phyloP scores from a whole-genome alignment of 1,140 invertebrate genomes.

The Bactericera cockerelli region DNA sequence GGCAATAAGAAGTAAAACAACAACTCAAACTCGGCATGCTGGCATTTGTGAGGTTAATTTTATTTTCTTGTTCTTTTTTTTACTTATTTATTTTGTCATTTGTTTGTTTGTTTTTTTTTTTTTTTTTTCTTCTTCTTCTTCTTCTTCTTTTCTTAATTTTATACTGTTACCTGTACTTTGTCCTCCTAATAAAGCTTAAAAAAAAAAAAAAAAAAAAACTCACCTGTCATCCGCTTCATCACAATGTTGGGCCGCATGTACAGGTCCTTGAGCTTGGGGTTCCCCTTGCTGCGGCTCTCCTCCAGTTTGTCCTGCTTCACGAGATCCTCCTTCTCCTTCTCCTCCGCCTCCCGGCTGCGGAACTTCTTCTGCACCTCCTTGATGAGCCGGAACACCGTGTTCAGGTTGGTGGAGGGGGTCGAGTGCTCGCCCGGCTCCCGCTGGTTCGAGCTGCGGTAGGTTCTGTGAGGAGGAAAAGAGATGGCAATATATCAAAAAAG shows the following conservation, averaged over 20 bases:
- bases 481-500: constrained; percentile 6
- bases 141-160: too few species aligned
- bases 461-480: constrained; percentile 42
- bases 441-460: constrained; percentile 93
- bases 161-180: too few species aligned
- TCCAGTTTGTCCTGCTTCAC: constrained; percentile 98
- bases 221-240: constrained; percentile 86
- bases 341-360: constrained; percentile 94
- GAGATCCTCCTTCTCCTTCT: constrained; percentile 94
- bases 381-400: constrained; percentile 90
- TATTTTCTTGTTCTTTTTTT: too few species aligned
- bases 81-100: too few species aligned
- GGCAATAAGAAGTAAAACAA: too few species aligned
- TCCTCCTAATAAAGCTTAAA: too few species aligned
- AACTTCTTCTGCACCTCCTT: constrained; percentile 99
- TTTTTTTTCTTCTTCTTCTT: too few species aligned
- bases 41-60: too few species aligned
- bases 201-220: too few species aligned
- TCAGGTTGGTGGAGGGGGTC: constrained; percentile 88
- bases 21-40: too few species aligned
- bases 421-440: constrained; percentile 95
- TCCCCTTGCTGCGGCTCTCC: constrained; percentile 88
- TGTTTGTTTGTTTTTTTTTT: too few species aligned
- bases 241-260: constrained; percentile 98
- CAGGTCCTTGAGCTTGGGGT: constrained; percentile 96